Evolutionary conservation across 2,113 vertebrate genomes (phyloP), one percentile per base, ranked within the genome.

Genomic region (Engystomops pustulosus): DNA sequence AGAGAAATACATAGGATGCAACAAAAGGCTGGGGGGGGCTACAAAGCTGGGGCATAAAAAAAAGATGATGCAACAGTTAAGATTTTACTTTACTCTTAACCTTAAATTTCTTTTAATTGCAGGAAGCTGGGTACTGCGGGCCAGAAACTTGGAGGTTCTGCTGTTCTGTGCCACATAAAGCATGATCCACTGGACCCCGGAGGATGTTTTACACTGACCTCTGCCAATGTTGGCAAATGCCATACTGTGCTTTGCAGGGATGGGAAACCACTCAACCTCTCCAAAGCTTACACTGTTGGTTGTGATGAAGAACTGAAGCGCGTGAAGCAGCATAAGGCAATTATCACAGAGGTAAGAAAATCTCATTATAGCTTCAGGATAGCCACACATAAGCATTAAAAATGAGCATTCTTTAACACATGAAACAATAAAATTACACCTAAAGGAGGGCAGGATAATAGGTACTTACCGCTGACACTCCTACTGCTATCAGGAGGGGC

Each of bases 211-310:
- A 97, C 94, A 0, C 93, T 99, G 86, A 98, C 96, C 47, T 96
- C 97, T 30, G 97, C 98, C 69, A 99, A 99, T 0, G 98, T 99
- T 90, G 98, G 98, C 87, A 99, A 98, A 93, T 99, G 98, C 93
- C 97, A 98, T 90, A 95, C 96, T 0, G 93, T 99, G 81, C 93
- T 99, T 77, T 99, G 98, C 87, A 94, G 97, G 4, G 95, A 97
- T 4, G 98, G 98, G 82, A 97, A 97, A 88, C 95, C 97, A 0
- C 80, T 98, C 89, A 92, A 93, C 45, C 94, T 99, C 88, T 99
- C 98, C 3, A 92, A 95, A 69, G 94, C 95, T 4, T 96, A 98
- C 0, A 88, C 93, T 75, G 95, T 99, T 81, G 94, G 93, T 80
- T 95, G 96, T 62, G 95, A 96, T 80, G 97, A 97, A 83, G 98